Percentiles rank a stretch among this genome's conserved stretches.
These are phyloP conservation scores for Melanchra persicariae DNA, from an alignment of 2,888 invertebrate species.

Conservation along the genomic window DNA sequence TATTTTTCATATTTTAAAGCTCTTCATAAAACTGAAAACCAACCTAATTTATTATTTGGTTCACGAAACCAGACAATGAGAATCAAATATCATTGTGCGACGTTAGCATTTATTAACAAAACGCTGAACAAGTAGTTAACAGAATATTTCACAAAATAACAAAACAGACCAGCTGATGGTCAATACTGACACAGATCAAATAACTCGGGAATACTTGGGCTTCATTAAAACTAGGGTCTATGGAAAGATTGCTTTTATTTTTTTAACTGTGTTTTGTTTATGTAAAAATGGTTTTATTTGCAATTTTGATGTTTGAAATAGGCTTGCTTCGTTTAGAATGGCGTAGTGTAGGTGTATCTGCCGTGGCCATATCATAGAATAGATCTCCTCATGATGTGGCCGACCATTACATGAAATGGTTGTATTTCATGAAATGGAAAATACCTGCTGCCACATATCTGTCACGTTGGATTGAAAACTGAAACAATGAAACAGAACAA, in stretches of 20 bases:
- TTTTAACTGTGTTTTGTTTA: not conserved
- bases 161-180: slow-evolving; percentile 4
- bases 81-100: slow-evolving; percentile 23
- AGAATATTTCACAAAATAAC: slow-evolving; percentile 22
- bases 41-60: not conserved
- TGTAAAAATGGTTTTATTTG: not conserved
- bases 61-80: slow-evolving; percentile 1
- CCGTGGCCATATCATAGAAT: no score
- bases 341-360: no score
- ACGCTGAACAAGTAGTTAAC: slow-evolving; percentile 29
- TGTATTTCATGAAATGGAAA: no score
- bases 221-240: slow-evolving; percentile 10
- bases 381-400: no score
- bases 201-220: not conserved
- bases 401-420: no score
- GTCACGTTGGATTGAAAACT: no score
- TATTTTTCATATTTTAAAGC: no score
- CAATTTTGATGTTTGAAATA: not conserved
- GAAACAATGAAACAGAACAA: no score
- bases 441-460: no score
- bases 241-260: not conserved
- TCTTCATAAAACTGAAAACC: not conserved
- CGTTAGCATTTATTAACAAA: slow-evolving; percentile 24
- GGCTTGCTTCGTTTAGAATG: not conserved
- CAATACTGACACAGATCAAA: slow-evolving; percentile 33